Percentiles rank a stretch among this genome's conserved stretches.
Evolutionary conservation across 1,140 invertebrate genomes (phyloP).

Genomic region (Scaptomyza hsui): DNA sequence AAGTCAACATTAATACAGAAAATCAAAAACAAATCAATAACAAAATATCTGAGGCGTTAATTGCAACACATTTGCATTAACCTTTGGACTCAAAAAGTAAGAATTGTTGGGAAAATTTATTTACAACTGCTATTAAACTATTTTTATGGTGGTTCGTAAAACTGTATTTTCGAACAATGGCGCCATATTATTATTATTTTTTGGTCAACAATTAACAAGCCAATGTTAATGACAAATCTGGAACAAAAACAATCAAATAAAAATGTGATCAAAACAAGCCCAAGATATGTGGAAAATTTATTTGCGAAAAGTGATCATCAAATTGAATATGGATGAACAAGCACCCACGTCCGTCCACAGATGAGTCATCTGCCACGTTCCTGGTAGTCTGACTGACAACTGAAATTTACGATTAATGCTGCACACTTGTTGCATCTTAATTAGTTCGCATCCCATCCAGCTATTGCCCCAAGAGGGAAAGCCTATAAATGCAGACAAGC

Average conservation of each 20-base stretch:
- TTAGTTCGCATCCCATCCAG: slow-evolving; percentile 30
- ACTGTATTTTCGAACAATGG: neutral
- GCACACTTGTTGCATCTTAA: slow-evolving; percentile 69
- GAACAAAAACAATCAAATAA: slow-evolving; percentile 14
- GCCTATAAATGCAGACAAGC: slow-evolving; percentile 39
- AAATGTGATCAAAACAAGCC: neutral
- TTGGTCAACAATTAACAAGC: neutral
- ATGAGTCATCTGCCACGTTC: slow-evolving; percentile 38
- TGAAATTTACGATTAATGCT: slow-evolving; percentile 29
- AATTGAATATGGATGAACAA: too few species aligned
- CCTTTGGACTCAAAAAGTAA: neutral
- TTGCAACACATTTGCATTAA: slow-evolving; percentile 31
- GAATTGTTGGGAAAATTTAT: neutral
- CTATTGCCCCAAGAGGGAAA: slow-evolving; percentile 41
- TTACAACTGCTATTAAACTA: slow-evolving; percentile 2
- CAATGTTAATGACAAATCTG: slow-evolving; percentile 2
- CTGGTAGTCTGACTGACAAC: slow-evolving; percentile 55
- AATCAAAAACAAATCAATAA: slow-evolving; percentile 12
- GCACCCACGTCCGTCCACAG: slow-evolving; percentile 18
- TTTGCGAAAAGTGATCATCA: neutral
- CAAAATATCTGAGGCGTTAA: slow-evolving; percentile 14
- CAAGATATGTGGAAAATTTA: slow-evolving; percentile 5
- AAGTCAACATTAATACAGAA: slow-evolving; percentile 8
- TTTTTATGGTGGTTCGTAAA: neutral
- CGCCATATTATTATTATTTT: neutral